phyloP scores from a whole-genome alignment of 2,888 invertebrate species.

The Plagodis pulveraria region DNA sequence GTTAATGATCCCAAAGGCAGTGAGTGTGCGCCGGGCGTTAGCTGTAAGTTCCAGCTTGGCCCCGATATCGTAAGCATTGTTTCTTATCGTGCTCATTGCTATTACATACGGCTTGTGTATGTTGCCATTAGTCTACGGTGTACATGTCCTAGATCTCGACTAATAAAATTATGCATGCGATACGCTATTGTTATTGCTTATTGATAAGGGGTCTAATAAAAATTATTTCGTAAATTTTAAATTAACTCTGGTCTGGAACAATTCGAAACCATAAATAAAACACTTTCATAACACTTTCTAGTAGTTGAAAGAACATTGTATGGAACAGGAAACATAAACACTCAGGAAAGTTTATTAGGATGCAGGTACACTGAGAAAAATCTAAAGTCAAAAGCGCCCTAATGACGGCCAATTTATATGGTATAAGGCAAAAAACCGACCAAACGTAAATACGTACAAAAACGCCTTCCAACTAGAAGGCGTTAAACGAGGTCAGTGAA shows the following conservation, averaged over 20 bases:
- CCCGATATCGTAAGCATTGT: conserved; percentile 64
- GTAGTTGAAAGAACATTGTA: neutral
- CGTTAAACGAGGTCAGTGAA: too few species aligned
- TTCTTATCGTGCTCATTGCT: conserved; percentile 68
- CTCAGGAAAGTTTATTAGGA: too few species aligned
- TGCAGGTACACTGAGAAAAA: too few species aligned
- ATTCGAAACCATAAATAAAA: neutral
- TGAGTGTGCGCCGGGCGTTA: conserved; percentile 7
- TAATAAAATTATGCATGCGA: conserved; percentile 49
- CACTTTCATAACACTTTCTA: neutral
- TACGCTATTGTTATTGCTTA: conserved; percentile 29
- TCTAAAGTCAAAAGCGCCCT: too few species aligned
- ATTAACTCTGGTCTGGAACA: neutral
- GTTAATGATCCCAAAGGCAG: neutral
- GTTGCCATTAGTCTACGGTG: conserved; percentile 63
- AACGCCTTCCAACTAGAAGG: too few species aligned
- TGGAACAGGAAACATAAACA: too few species aligned
- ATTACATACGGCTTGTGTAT: conserved; percentile 37
- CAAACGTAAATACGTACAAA: too few species aligned
- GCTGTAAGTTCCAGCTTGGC: conserved; percentile 55
- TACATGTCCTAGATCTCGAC: conserved; percentile 63
- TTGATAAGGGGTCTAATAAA: conserved; percentile 22
- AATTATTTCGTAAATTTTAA: conserved; percentile 15
- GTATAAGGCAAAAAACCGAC: too few species aligned
- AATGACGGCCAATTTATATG: too few species aligned